Percentiles rank a stretch among this genome's conserved stretches.
Conservation (phyloP, 2,888 invertebrate genomes). For the Elegia similella region DNA sequence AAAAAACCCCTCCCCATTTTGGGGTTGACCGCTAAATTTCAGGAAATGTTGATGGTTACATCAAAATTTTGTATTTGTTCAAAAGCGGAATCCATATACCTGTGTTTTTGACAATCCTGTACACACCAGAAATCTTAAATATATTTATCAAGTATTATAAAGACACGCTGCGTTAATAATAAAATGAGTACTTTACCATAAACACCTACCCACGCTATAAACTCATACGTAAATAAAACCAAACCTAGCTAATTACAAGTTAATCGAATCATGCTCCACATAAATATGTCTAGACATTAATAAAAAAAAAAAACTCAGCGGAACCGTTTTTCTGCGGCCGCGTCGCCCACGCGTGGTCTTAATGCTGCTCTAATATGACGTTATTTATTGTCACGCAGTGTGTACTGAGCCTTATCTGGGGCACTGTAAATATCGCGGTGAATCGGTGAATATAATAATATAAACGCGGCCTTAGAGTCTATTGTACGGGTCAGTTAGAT, state of each 20-base stretch:
- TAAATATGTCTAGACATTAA: conserved; percentile 22
- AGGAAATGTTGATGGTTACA: no score
- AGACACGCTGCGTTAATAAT: not conserved
- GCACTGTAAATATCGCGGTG: conserved; percentile 55
- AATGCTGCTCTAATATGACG: conserved; percentile 64
- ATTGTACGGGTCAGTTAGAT: conserved; percentile 13
- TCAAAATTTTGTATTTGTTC: no score
- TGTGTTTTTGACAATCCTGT: no score
- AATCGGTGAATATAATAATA: conserved; percentile 60
- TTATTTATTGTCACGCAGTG: conserved; percentile 66
- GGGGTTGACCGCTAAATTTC: no score
- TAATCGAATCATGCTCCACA: conserved; percentile 20
- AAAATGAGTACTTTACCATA: conserved; percentile 18
- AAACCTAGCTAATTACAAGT: conserved; percentile 17
- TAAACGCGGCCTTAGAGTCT: conserved; percentile 42
- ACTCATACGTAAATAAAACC: not conserved
- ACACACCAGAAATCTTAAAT: no score
- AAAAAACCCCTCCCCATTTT: no score
- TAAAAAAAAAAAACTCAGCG: conserved; percentile 30
- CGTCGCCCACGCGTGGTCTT: conserved; percentile 47
- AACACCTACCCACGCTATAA: not conserved
- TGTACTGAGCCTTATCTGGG: conserved; percentile 58
- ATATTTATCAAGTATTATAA: no score
- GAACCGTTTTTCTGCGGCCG: conserved; percentile 28
- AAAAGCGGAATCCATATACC: no score